Evolutionary conservation across 2,888 invertebrate species (phyloP).

Genomic region (Cantharis nigra): DNA sequence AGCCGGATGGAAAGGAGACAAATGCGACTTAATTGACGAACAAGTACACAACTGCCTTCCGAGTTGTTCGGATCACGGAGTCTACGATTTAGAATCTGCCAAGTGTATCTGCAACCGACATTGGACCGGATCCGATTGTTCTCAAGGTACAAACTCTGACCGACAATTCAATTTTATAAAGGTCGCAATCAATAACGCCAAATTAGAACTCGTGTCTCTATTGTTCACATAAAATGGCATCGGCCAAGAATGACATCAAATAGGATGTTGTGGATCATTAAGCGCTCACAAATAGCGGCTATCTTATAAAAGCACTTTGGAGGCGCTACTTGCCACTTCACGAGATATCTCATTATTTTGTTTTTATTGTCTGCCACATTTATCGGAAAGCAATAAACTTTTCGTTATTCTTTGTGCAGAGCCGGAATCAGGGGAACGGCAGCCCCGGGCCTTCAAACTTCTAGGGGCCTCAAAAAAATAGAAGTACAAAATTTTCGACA

Average conservation of each 20-base stretch:
- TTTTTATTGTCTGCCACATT: constrained; percentile 6
- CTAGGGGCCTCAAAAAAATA: too few relatives aligned
- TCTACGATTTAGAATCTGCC: constrained; percentile 88
- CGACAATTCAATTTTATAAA: background rate
- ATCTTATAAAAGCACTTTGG: constrained; percentile 9
- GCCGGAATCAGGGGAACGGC: too few relatives aligned
- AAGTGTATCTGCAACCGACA: constrained; percentile 91
- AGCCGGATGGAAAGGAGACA: constrained; percentile 90
- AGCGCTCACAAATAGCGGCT: background rate
- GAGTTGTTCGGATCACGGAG: constrained; percentile 93
- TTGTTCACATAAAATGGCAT: constrained; percentile 11
- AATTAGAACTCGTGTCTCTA: constrained; percentile 3
- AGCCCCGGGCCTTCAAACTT: too few relatives aligned
- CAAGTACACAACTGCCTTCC: constrained; percentile 89
- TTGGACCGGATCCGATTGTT: constrained; percentile 93
- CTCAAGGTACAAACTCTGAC: constrained; percentile 73
- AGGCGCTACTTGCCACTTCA: background rate
- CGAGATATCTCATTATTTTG: background rate
- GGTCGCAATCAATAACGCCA: constrained; percentile 18
- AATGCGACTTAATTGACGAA: constrained; percentile 82
- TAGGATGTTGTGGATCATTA: constrained; percentile 20
- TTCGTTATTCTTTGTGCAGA: background rate
- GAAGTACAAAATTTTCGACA: too few relatives aligned
- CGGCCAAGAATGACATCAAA: constrained; percentile 15
- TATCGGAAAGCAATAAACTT: constrained; percentile 1